phyloP scores from a whole-genome alignment of 2,113 vertebrate species.

The Paradoxurus hermaphroditus region DNA sequence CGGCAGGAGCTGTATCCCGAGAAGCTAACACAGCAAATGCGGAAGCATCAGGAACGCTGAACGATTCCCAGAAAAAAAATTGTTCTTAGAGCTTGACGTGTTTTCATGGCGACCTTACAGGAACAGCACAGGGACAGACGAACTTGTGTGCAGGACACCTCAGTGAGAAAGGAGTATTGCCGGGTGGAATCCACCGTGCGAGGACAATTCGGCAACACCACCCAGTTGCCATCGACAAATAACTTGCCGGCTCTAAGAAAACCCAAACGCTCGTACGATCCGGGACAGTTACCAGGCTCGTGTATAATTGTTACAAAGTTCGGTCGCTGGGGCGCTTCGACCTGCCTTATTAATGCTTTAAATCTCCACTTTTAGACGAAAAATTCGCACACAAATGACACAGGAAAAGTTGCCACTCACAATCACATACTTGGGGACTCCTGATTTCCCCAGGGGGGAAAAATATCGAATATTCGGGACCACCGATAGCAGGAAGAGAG shows the following conservation, averaged over 20 bases:
- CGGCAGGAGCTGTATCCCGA: background rate
- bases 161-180: slow-evolving; percentile 84
- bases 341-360: slow-evolving; percentile 75
- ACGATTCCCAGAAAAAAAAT: background rate
- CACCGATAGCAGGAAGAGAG: slow-evolving; percentile 86
- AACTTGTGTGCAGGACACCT: slow-evolving; percentile 84
- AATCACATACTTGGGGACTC: slow-evolving; percentile 84
- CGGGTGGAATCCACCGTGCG: slow-evolving; percentile 82
- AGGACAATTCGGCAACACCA: slow-evolving; percentile 84
- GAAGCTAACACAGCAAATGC: background rate
- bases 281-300: slow-evolving; percentile 85
- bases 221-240: slow-evolving; percentile 83
- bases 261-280: slow-evolving; percentile 84
- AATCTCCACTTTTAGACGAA: slow-evolving; percentile 78
- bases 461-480: slow-evolving; percentile 86
- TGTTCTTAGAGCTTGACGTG: slow-evolving; percentile 78
- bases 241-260: slow-evolving; percentile 83
- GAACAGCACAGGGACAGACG: slow-evolving; percentile 86
- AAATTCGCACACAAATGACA: slow-evolving; percentile 86
- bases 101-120: slow-evolving; percentile 89
- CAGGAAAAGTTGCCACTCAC: slow-evolving; percentile 82
- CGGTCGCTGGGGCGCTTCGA: slow-evolving; percentile 75
- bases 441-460: slow-evolving; percentile 82
- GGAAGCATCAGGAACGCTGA: background rate
- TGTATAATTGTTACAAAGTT: slow-evolving; percentile 84